These are phyloP conservation scores for Plotosus lineatus DNA, from an alignment of 2,113 vertebrate genomes.

Conservation along the genomic window DNA sequence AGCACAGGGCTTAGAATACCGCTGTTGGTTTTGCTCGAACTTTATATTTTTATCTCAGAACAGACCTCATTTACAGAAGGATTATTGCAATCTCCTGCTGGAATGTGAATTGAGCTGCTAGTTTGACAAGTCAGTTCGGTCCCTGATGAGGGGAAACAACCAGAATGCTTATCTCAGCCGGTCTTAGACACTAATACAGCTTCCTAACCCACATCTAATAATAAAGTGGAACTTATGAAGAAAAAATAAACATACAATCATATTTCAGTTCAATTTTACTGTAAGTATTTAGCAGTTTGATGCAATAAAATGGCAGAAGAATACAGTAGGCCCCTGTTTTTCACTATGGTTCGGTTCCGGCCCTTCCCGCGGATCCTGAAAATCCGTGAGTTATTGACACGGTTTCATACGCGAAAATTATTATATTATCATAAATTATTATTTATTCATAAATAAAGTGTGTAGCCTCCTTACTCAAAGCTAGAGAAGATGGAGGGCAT, in stretches of 20 bases:
- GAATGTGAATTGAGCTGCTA: background rate
- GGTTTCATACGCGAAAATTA: too few relatives aligned
- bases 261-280: background rate
- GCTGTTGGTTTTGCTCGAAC: background rate
- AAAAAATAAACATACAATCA: background rate
- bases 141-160: background rate
- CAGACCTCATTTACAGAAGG: background rate
- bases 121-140: slow-evolving; percentile 5
- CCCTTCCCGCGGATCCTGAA: too few relatives aligned
- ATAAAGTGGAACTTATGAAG: background rate
- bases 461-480: too few relatives aligned
- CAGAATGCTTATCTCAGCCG: background rate
- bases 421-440: too few relatives aligned
- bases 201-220: background rate
- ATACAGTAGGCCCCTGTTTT: too few relatives aligned
- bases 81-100: background rate
- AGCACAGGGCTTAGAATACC: background rate
- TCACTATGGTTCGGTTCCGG: too few relatives aligned
- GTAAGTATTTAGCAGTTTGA: too few relatives aligned
- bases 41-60: slow-evolving; percentile 2
- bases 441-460: too few relatives aligned
- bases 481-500: too few relatives aligned
- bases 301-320: too few relatives aligned
- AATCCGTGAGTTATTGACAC: too few relatives aligned
- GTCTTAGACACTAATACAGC: background rate